phyloP scores from a whole-genome alignment of 1,140 invertebrate genomes.

The Littorina saxatilis region DNA sequence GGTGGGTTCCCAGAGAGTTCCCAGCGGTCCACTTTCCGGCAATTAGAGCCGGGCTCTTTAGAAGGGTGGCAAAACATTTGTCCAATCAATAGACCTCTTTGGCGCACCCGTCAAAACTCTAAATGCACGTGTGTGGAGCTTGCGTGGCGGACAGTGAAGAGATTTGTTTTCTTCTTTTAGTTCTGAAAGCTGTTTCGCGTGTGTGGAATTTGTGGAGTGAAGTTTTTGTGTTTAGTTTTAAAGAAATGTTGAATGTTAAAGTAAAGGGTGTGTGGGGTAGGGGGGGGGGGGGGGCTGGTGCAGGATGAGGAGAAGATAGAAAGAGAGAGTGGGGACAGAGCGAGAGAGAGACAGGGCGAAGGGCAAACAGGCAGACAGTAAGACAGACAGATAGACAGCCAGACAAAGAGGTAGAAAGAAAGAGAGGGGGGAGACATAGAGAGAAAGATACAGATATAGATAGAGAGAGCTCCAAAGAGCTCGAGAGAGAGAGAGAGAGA shows the following conservation, averaged over 20 bases:
- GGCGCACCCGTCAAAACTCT: neutral
- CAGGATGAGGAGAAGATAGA: neutral
- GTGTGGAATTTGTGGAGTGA: too few species aligned
- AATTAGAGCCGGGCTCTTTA: neutral
- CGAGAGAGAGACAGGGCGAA: neutral
- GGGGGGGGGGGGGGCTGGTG: too few species aligned
- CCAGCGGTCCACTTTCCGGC: neutral
- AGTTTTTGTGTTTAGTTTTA: too few species aligned
- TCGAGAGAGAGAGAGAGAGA: neutral
- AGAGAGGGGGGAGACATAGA: neutral
- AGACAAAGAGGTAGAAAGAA: neutral
- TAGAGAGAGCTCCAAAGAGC: neutral
- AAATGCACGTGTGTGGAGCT: neutral
- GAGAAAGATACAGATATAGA: neutral
- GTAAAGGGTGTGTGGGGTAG: too few species aligned
- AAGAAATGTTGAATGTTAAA: too few species aligned
- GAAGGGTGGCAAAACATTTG: conserved; percentile 10
- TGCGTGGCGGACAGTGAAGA: neutral
- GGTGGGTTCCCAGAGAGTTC: neutral
- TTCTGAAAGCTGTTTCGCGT: too few species aligned
- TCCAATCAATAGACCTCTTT: conserved; percentile 24
- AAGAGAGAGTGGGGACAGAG: neutral
- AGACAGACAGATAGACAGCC: neutral
- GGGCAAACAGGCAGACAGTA: neutral
- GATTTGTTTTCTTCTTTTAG: too few species aligned